These are phyloP conservation scores for Rhagologus leucostigma DNA, from an alignment of 2,113 vertebrate species.

Conservation along the genomic window DNA sequence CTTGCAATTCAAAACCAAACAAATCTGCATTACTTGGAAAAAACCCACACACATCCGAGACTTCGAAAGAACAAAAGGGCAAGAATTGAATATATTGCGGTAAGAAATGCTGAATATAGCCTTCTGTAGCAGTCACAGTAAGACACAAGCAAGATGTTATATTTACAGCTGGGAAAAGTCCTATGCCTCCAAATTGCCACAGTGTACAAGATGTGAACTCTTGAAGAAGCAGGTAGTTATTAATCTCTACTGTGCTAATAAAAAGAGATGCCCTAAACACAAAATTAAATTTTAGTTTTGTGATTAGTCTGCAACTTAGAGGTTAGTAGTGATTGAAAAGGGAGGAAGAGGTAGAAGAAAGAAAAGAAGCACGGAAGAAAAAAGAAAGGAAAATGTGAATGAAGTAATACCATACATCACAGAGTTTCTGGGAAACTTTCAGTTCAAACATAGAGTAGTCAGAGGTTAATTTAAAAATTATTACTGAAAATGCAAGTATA, in stretches of 20 bases:
- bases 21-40: not conserved
- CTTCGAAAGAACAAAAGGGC: not conserved
- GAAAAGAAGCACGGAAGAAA: not conserved
- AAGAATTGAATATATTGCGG: not conserved
- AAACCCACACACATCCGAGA: not conserved
- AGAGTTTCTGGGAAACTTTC: not conserved
- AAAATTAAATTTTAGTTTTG: not conserved
- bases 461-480: not conserved
- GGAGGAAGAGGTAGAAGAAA: not conserved
- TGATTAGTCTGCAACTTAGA: not conserved
- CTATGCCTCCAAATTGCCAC: not conserved
- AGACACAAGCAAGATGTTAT: not conserved
- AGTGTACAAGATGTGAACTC: not conserved
- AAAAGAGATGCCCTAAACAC: not conserved
- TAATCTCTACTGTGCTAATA: not conserved
- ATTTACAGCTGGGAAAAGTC: not conserved
- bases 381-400: not conserved
- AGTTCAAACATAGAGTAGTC: not conserved
- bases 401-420: not conserved
- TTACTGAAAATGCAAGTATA: not conserved
- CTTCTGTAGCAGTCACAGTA: not conserved
- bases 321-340: not conserved
- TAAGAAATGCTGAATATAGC: not conserved
- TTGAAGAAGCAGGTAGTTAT: not conserved
- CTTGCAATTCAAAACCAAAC: not conserved